phyloP scores from a whole-genome alignment of 2,888 invertebrate species.

The Aethes cnicana region DNA sequence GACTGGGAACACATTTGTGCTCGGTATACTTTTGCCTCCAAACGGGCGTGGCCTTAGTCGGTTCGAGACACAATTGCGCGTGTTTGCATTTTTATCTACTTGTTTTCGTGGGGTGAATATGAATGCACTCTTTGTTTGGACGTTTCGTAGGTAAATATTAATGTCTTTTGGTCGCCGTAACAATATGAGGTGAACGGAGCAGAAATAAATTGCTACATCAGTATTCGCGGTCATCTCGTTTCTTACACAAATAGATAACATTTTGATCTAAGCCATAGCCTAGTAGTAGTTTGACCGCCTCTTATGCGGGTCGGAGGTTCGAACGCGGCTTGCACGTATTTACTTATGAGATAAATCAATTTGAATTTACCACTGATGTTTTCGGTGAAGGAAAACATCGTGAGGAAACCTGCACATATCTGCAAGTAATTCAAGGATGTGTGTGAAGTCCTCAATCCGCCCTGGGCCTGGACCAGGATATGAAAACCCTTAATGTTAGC shows the following conservation, averaged over 20 bases:
- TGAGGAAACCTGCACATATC: too few species aligned
- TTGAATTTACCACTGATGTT: too few species aligned
- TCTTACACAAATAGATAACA: not conserved
- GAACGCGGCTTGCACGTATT: too few species aligned
- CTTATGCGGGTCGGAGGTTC: too few species aligned
- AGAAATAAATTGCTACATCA: slow-evolving; percentile 3
- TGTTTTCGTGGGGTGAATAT: slow-evolving; percentile 78
- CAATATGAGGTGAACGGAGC: slow-evolving; percentile 42
- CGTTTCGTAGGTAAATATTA: slow-evolving; percentile 70
- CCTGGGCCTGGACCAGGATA: too few species aligned
- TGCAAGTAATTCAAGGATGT: too few species aligned
- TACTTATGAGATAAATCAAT: too few species aligned
- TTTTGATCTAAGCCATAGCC: too few species aligned
- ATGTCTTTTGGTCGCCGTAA: slow-evolving; percentile 56
- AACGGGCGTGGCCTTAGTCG: slow-evolving; percentile 53
- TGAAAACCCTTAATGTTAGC: too few species aligned
- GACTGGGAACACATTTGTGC: slow-evolving; percentile 73
- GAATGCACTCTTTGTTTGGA: slow-evolving; percentile 73
- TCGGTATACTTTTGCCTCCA: slow-evolving; percentile 59
- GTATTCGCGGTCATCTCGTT: slow-evolving; percentile 3
- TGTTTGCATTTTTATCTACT: slow-evolving; percentile 80
- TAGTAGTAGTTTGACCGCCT: too few species aligned
- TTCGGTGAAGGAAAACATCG: too few species aligned
- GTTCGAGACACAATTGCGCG: slow-evolving; percentile 76
- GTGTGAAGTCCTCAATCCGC: too few species aligned